Conservation (phyloP, 2,113 vertebrate species). For the Ceratotherium simum region DNA sequence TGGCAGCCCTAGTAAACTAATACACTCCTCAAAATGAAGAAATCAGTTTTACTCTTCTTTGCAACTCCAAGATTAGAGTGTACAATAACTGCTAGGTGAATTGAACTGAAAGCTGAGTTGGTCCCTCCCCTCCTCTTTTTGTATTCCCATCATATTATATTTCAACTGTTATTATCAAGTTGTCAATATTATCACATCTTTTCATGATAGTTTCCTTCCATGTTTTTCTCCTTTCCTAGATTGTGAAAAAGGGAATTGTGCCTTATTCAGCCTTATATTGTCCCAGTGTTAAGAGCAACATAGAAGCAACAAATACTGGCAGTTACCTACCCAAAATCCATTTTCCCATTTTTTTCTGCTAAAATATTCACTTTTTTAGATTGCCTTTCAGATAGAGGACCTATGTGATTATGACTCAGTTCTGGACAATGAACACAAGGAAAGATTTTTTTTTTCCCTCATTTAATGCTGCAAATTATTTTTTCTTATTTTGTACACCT, state of each 20-base stretch:
- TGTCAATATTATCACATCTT: not conserved
- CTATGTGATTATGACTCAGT: not conserved
- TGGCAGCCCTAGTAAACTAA: not conserved
- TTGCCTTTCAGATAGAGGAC: not conserved
- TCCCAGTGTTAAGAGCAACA: not conserved
- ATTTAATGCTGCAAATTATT: not conserved
- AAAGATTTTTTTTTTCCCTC: not conserved
- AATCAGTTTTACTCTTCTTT: not conserved
- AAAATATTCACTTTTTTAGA: not conserved
- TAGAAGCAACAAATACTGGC: not conserved
- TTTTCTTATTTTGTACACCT: not conserved
- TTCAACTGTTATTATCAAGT: not conserved
- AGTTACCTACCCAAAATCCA: not conserved
- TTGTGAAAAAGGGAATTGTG: not conserved
- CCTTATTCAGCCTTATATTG: not conserved
- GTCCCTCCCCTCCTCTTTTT: not conserved
- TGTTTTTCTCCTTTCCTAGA: not conserved
- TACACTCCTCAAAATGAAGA: not conserved
- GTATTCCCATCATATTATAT: not conserved
- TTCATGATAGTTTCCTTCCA: not conserved
- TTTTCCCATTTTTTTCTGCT: not conserved
- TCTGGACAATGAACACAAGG: not conserved
- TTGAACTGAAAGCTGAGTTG: not conserved
- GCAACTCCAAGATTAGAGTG: not conserved
- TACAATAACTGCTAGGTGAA: not conserved